Evolutionary conservation across 2,888 invertebrate genomes (phyloP).

Genomic region (Phalangium opilio): DNA sequence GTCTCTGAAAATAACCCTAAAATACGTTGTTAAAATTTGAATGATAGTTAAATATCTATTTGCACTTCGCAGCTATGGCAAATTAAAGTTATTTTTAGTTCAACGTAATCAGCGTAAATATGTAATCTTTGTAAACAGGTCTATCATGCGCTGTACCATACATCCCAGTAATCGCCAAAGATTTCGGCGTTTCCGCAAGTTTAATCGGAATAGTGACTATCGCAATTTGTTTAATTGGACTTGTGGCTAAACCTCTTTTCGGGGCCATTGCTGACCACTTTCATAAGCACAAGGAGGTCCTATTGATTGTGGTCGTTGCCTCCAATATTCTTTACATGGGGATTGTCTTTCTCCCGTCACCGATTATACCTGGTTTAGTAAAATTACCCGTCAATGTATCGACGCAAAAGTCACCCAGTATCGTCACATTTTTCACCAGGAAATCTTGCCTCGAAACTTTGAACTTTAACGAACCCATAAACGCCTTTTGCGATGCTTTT

Average conservation of each 20-base stretch:
- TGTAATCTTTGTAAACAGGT: slow-evolving; percentile 5
- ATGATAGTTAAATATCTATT: too few relatives aligned
- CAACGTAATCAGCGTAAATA: too few relatives aligned
- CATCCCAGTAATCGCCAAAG: slow-evolving; percentile 16
- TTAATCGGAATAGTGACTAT: slow-evolving; percentile 17
- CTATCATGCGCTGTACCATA: slow-evolving; percentile 17
- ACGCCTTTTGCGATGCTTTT: too few relatives aligned
- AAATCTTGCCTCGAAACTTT: too few relatives aligned
- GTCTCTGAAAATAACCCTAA: too few relatives aligned
- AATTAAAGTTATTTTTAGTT: too few relatives aligned
- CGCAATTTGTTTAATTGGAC: slow-evolving; percentile 17
- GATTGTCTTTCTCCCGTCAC: not conserved
- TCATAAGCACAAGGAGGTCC: slow-evolving; percentile 7
- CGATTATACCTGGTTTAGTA: not conserved
- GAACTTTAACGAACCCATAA: too few relatives aligned
- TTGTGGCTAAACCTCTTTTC: slow-evolving; percentile 17
- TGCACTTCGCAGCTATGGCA: too few relatives aligned
- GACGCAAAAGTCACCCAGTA: not conserved
- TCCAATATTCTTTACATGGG: not conserved
- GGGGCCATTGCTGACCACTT: slow-evolving; percentile 19
- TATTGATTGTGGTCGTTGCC: slow-evolving; percentile 8
- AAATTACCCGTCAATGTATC: not conserved
- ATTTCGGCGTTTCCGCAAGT: slow-evolving; percentile 15
- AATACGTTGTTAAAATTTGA: too few relatives aligned
- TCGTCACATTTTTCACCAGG: too few relatives aligned